These are phyloP conservation scores for Trichogramma evanescens DNA, from an alignment of 2,888 invertebrate genomes.

Conservation along the genomic window DNA sequence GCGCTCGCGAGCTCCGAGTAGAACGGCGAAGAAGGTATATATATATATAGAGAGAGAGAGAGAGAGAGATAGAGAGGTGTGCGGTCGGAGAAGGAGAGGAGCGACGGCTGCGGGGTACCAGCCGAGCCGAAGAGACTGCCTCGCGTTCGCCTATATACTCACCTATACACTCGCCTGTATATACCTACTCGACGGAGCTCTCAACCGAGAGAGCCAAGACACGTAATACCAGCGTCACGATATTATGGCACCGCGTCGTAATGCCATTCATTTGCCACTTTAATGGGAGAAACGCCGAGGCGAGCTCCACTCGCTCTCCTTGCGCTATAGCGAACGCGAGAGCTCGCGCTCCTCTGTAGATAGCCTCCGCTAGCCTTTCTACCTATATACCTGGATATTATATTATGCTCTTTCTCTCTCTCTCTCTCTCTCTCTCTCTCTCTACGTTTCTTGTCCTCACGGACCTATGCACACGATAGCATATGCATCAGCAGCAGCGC, in stretches of 20 bases:
- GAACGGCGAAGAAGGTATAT: too few relatives aligned
- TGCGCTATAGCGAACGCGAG: neutral
- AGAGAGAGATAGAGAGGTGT: neutral
- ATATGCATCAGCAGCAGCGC: too few relatives aligned
- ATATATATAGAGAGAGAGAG: neutral
- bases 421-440: too few relatives aligned
- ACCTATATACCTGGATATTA: too few relatives aligned
- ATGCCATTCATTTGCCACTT: constrained; percentile 46
- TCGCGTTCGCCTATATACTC: constrained; percentile 12
- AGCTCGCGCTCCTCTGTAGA: neutral
- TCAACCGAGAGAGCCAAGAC: constrained; percentile 30
- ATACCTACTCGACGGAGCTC: neutral
- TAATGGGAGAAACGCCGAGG: constrained; percentile 40
- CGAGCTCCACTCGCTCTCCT: neutral
- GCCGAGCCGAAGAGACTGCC: constrained; percentile 10
- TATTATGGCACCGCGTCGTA: constrained; percentile 44
- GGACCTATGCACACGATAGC: neutral
- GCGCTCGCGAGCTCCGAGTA: too few relatives aligned
- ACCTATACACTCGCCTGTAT: neutral
- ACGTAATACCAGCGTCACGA: constrained; percentile 45
- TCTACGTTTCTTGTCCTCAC: neutral
- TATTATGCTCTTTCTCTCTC: neutral
- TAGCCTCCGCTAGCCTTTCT: too few relatives aligned
- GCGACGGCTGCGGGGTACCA: constrained; percentile 8
- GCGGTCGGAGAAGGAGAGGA: constrained; percentile 21